Conservation (phyloP, 1,140 invertebrate species). For the Pseudomyrmex cubaensis region DNA sequence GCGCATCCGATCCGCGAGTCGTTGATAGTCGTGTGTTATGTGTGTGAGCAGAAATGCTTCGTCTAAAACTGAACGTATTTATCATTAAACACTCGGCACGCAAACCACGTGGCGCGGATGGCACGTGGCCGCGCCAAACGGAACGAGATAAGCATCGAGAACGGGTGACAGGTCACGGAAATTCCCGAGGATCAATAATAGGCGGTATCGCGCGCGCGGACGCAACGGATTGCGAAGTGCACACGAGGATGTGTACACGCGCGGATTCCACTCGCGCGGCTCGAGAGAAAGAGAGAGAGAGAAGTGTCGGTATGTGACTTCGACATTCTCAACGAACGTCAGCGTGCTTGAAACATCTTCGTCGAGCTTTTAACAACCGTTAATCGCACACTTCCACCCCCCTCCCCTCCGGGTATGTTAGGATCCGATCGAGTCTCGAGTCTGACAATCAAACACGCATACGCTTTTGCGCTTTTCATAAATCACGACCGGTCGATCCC, state of each 20-base stretch:
- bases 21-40: no score
- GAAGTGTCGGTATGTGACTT: slow-evolving; percentile 39
- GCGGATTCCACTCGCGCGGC: slow-evolving; percentile 51
- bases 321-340: slow-evolving; percentile 32
- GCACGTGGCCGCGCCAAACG: slow-evolving; percentile 41
- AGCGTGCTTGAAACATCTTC: no score
- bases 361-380: neutral
- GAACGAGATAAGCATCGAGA: slow-evolving; percentile 20
- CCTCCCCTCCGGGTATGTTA: neutral
- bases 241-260: slow-evolving; percentile 21
- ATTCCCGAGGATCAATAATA: slow-evolving; percentile 42
- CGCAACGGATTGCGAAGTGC: slow-evolving; percentile 43
- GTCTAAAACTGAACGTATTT: neutral
- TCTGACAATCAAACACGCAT: slow-evolving; percentile 45
- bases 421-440: slow-evolving; percentile 13
- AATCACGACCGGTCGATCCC: slow-evolving; percentile 51
- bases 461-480: slow-evolving; percentile 49
- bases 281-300: slow-evolving; percentile 13
- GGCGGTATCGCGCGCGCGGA: neutral
- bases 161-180: slow-evolving; percentile 38
- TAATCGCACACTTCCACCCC: neutral
- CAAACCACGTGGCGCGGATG: slow-evolving; percentile 23
- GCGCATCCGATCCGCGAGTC: no score
- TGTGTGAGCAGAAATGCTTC: no score
- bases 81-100: no score